Evolutionary conservation across 2,113 vertebrate genomes (phyloP).

Genomic region (Hyla sarda): DNA sequence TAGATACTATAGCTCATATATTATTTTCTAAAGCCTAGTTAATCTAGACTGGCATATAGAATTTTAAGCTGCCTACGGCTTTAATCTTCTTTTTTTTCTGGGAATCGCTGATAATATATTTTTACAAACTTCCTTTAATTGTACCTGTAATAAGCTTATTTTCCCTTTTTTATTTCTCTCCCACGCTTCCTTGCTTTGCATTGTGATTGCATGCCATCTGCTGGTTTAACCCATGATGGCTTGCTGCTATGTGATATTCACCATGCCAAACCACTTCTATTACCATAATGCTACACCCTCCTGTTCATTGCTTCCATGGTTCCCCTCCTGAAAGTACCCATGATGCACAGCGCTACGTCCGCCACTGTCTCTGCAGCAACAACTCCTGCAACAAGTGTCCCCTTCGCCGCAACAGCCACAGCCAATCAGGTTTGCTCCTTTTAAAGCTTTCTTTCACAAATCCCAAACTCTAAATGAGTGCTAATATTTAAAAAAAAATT

Average conservation of each 20-base stretch:
- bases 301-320: conserved; percentile 91
- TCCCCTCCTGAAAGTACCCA: conserved; percentile 95
- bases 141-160: conserved; percentile 97
- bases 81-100: conserved; percentile 79
- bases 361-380: conserved; percentile 99
- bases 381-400: conserved; percentile 99
- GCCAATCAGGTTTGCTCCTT: conserved; percentile 99
- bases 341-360: conserved; percentile 99
- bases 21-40: neutral
- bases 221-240: conserved; percentile 98
- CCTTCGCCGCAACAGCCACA: conserved; percentile 99
- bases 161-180: conserved; percentile 92
- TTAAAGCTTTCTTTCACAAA: conserved; percentile 99
- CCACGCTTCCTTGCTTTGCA: conserved; percentile 96
- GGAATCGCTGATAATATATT: conserved; percentile 88
- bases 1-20: neutral
- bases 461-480: conserved; percentile 98
- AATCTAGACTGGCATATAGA: neutral
- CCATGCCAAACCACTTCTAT: conserved; percentile 91
- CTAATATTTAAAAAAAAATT: conserved; percentile 81
- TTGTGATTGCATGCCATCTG: conserved; percentile 97
- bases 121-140: conserved; percentile 88
- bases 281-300: conserved; percentile 97
- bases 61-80: neutral
- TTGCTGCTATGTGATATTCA: conserved; percentile 93